Conservation (phyloP, 2,888 invertebrate species). For the Drosophila heteroneura region DNA sequence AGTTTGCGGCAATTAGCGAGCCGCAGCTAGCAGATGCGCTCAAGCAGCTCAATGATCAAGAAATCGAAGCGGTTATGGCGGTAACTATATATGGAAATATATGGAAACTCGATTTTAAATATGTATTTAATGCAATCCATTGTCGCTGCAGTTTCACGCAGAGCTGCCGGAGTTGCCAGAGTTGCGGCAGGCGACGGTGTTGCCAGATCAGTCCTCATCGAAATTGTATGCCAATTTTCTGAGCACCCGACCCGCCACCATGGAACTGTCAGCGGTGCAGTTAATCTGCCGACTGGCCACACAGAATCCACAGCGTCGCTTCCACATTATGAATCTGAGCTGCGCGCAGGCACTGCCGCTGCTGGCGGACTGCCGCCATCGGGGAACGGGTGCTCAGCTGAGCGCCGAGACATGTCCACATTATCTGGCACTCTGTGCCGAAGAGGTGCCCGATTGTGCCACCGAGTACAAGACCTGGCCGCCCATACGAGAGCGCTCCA, state of each 20-base stretch:
- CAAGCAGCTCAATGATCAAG: slow-evolving; percentile 87
- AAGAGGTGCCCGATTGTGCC: slow-evolving; percentile 88
- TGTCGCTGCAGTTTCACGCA: slow-evolving; percentile 89
- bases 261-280: slow-evolving; percentile 89
- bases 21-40: slow-evolving; percentile 88
- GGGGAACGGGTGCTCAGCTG: slow-evolving; percentile 86
- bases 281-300: slow-evolving; percentile 87
- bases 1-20: slow-evolving; percentile 88
- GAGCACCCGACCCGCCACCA: slow-evolving; percentile 88
- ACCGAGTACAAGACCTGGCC: slow-evolving; percentile 91
- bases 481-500: slow-evolving; percentile 88
- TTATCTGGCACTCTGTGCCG: slow-evolving; percentile 88
- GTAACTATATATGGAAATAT: slow-evolving; percentile 82
- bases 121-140: background rate
- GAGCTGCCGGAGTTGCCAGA: slow-evolving; percentile 87
- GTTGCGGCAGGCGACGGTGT: slow-evolving; percentile 76
- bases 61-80: slow-evolving; percentile 88
- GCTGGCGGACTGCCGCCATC: slow-evolving; percentile 85
- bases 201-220: slow-evolving; percentile 85
- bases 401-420: slow-evolving; percentile 92
- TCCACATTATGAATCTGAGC: slow-evolving; percentile 90
- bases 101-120: background rate
- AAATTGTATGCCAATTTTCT: slow-evolving; percentile 88
- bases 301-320: slow-evolving; percentile 80
- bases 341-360: slow-evolving; percentile 87